A percentile compares a stretch with the other conserved stretches of the same genome.
Evolutionary conservation across 2,888 invertebrate genomes (phyloP).

Genomic region (Xylota sylvarum): DNA sequence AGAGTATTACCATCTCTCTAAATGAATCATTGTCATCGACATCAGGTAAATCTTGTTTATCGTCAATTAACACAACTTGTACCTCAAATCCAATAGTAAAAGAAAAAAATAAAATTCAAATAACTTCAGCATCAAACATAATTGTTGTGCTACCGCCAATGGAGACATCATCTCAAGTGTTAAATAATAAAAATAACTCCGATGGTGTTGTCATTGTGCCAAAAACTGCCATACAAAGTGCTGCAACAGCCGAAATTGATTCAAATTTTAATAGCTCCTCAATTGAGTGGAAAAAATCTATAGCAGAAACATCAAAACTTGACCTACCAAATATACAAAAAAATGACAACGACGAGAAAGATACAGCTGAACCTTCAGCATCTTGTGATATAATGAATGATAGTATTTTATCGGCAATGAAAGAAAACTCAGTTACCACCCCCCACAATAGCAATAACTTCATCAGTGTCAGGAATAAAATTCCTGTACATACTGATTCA

Average conservation of each 20-base stretch:
- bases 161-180: background rate
- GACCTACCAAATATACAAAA: background rate
- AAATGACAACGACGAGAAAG: background rate
- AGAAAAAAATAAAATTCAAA: background rate
- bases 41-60: background rate
- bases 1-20: slow-evolving; percentile 42
- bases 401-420: too few species aligned
- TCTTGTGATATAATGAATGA: background rate
- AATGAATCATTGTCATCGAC: background rate
- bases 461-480: background rate
- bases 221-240: background rate
- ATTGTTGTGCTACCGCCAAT: too few species aligned
- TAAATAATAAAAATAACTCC: too few species aligned
- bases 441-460: background rate
- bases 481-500: slow-evolving; percentile 25
- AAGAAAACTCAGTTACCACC: background rate
- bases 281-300: background rate
- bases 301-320: slow-evolving; percentile 22
- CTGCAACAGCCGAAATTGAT: slow-evolving; percentile 22
- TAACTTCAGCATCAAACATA: too few species aligned
- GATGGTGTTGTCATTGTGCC: too few species aligned
- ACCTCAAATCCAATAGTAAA: too few species aligned
- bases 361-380: background rate
- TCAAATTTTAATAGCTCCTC: slow-evolving; percentile 25
- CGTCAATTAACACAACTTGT: background rate